Evolutionary conservation across 2,113 vertebrate species (phyloP).

Genomic region (Phainopepla nitens): DNA sequence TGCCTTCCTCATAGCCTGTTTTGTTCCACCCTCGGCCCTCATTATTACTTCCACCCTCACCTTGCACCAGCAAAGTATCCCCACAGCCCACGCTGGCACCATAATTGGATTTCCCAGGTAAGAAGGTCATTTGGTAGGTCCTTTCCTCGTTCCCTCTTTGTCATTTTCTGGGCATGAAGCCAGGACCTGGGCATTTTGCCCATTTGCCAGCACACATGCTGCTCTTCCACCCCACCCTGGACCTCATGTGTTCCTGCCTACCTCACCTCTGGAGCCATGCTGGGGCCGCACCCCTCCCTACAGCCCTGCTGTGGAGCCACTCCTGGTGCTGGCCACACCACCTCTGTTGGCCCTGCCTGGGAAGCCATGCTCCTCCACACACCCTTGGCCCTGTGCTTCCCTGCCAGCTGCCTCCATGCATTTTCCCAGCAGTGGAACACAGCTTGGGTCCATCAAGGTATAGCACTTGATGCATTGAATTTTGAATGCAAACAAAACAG

Average conservation of each 20-base stretch:
- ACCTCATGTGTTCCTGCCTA: neutral
- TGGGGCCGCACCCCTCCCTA: neutral
- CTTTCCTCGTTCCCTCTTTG: neutral
- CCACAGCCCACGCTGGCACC: neutral
- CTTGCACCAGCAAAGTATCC: neutral
- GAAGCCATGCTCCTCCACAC: neutral
- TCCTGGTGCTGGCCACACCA: neutral
- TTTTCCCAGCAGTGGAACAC: neutral
- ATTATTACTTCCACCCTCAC: neutral
- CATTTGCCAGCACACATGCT: neutral
- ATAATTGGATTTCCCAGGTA: neutral
- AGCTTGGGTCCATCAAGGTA: neutral
- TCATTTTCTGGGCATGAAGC: neutral
- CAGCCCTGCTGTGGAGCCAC: neutral
- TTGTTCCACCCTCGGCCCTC: neutral
- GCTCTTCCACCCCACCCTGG: neutral
- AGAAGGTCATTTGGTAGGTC: neutral
- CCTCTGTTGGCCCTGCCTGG: neutral
- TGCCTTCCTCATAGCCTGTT: neutral
- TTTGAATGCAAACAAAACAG: neutral
- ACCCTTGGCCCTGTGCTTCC: neutral
- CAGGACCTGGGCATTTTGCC: neutral
- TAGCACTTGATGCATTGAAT: neutral
- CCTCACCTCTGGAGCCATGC: neutral
- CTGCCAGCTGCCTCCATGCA: accelerated